Base-by-base conservation (phyloP, 2,113 vertebrate species). In the Myiozetetes cayanensis region DNA sequence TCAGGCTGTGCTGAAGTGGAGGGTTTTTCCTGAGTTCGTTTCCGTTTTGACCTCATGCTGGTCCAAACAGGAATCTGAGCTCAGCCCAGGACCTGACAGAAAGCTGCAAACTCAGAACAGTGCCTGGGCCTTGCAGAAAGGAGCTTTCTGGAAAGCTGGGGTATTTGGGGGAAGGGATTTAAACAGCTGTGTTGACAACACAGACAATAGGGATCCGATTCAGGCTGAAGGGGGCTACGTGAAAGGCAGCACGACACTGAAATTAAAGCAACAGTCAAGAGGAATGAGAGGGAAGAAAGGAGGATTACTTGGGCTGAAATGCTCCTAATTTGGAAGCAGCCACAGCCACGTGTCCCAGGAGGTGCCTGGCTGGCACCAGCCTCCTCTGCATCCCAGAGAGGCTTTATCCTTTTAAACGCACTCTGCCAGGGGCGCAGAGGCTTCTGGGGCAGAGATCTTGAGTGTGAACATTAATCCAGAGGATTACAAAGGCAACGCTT, bases 141-240 rank as follows among this genome's bases (percentile, higher is more conserved):
- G 50, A 70, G 82, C 62, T 73, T 49, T 90, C 61, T 89, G 93
- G 75, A 74, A 73, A 80, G 90, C 63, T 13, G 50, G 53, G 62
- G 49, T 28, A 58, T 80, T 33, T 63, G 85, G 33, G 78, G 89
- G 85, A 62, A 82, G 94, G 85, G 82, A 93, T 91, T 95, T 70
- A n/a, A 91, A 21, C 91, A 89, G 94, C 90, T 96, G 91, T 91
- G 93, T 93, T 93, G 92, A 87, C 91, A 96, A 13, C 55, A 41
- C 53, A 90, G 65, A 92, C 72, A 92, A 89, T 68, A 75, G 92
- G 50, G 56, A 92, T 80, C 58, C 59, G 85, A 74, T 86, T 77
- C 67, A 67, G 56, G 75, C 88, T 37, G 85, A 90, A 80, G 59
- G 74, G 95, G 85, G 39, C 78, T 96, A 90, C 47, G 55, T 94